These are phyloP conservation scores for Dolichopus griseipennis DNA, from an alignment of 2,888 invertebrate genomes.

Conservation along the genomic window DNA sequence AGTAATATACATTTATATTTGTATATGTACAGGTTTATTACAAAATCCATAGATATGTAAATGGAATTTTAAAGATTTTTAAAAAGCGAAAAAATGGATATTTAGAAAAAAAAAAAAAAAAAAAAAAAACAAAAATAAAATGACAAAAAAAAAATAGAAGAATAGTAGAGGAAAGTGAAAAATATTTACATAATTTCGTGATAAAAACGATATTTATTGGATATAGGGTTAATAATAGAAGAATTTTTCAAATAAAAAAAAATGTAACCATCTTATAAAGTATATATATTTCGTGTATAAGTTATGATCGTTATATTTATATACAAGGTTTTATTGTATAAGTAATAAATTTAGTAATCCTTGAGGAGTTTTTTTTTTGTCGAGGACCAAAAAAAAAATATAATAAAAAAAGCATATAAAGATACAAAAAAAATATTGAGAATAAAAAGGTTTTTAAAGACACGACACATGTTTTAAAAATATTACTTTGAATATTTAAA, in stretches of 20 bases:
- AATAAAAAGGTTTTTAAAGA: neutral
- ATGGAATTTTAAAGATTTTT: neutral
- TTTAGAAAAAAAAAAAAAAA: too few species aligned
- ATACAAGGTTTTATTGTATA: too few species aligned
- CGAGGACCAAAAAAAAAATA: neutral
- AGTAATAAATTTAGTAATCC: slow-evolving; percentile 1
- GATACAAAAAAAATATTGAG: neutral
- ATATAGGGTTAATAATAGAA: slow-evolving; percentile 1
- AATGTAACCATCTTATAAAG: too few species aligned
- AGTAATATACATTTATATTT: neutral
- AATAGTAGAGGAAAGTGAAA: neutral
- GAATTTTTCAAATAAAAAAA: neutral
- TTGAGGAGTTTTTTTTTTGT: neutral
- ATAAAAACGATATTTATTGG: slow-evolving; percentile 3
- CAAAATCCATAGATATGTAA: neutral
- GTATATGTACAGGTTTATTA: neutral
- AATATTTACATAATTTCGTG: slow-evolving; percentile 6
- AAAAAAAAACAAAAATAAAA: too few species aligned
- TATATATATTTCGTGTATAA: too few species aligned
- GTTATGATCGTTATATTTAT: too few species aligned
- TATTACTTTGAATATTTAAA: neutral
- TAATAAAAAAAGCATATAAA: too few species aligned
- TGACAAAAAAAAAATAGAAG: too few species aligned
- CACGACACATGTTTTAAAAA: neutral
- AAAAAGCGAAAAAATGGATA: neutral